Base-by-base conservation (phyloP, 2,113 vertebrate species). In the Macquaria ambigua region DNA sequence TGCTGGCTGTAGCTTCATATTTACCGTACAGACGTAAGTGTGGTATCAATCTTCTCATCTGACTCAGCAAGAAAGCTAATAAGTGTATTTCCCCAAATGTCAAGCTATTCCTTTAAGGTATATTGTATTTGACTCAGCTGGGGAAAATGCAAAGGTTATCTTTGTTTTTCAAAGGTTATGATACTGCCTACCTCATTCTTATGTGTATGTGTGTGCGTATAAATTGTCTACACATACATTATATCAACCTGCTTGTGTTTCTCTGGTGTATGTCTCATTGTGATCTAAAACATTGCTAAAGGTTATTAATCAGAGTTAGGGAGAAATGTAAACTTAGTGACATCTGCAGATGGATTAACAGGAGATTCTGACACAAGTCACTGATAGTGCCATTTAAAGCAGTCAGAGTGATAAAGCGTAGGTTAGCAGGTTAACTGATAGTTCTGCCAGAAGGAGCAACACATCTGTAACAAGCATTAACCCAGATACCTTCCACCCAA, bases 361-460 rank as follows among this genome's bases (percentile, higher is more conserved):
- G 62, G 50, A 59, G 66, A 31, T 31, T 85, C 50, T 82, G 66
- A 87, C 79, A 76, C 56, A 28, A 69, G 88, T 74, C 73, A 77
- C 74, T 77, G 62, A 89, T 89, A 18, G 28, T 8, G 48, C 15
- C 79, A 68, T 78, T 59, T 69, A 21, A 61, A 78, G 34, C 67
- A 62, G 81, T 74, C 59, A 68, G 63, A 69, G 72, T 84, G 87
- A 87, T 87, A 9, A 20, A 84, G 75, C 68, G 74, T n/a, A 75
- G 81, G 84, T 91, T 86, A 84, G 79, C 69, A 72, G 84, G 86
- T 89, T 79, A 88, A 66, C 84, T 87, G 86, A 89, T 87, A 84
- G 20, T 52, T 88, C 18, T 37, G 18, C 58, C 62, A 86, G 75
- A 81, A 75, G 21, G 16, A 87, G 53, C 6, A 63, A 48, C 21